Evolutionary conservation across 2,888 invertebrate genomes (phyloP).

Genomic region (Agrochola litura): DNA sequence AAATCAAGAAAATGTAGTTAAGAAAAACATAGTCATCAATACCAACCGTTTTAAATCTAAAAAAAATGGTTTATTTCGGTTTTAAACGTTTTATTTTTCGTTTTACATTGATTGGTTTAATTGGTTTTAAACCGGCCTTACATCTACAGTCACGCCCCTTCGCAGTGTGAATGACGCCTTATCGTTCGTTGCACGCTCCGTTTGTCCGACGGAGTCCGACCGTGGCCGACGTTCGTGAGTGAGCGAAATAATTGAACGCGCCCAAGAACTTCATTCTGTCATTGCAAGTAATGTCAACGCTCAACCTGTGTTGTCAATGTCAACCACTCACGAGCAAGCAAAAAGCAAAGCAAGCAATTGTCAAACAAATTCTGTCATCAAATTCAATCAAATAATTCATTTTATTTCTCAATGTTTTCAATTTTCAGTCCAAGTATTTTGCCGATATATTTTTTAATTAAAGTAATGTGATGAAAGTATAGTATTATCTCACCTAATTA

Average conservation of each 20-base stretch:
- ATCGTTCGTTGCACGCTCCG: background rate
- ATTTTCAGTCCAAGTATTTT: constrained; percentile 49
- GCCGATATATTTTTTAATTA: constrained; percentile 46
- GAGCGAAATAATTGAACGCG: background rate
- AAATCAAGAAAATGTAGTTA: no score
- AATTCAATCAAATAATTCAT: constrained; percentile 59
- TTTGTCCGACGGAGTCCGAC: background rate
- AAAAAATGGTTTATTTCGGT: no score
- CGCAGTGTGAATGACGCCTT: background rate
- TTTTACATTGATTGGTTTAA: no score
- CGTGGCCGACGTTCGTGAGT: background rate
- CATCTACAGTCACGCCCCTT: background rate
- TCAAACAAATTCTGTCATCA: constrained; percentile 60
- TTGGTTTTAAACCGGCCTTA: no score
- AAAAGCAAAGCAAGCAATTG: constrained; percentile 1
- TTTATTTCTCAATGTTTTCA: constrained; percentile 65
- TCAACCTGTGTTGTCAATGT: background rate
- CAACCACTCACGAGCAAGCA: background rate
- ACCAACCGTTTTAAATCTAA: no score
- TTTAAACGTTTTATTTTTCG: no score
- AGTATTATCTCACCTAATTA: constrained; percentile 28
- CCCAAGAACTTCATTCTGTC: background rate
- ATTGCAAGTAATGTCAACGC: background rate
- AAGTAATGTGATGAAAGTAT: constrained; percentile 62
- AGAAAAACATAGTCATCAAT: no score